phyloP scores from a whole-genome alignment of 2,888 invertebrate genomes.

The Caenorhabditis plicata region DNA sequence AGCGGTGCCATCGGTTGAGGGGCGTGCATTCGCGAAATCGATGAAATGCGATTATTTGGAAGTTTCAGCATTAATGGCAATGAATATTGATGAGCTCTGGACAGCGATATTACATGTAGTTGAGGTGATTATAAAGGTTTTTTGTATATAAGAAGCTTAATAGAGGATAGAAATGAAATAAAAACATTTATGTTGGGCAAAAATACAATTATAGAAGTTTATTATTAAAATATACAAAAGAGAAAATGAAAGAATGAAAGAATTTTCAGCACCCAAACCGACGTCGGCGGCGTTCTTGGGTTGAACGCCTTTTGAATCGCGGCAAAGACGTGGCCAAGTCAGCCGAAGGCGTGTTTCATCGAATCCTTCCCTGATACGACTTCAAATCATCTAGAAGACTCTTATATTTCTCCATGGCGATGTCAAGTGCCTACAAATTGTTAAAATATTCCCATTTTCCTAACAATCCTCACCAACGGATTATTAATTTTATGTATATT shows the following conservation, averaged over 20 bases:
- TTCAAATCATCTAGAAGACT: slow-evolving; percentile 13
- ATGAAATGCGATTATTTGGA: slow-evolving; percentile 61
- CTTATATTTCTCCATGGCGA: slow-evolving; percentile 21
- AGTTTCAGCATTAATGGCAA: slow-evolving; percentile 52
- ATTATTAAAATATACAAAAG: no score
- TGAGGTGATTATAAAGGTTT: slow-evolving; percentile 27
- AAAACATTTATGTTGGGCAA: no score
- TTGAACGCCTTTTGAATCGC: slow-evolving; percentile 46
- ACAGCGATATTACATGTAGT: slow-evolving; percentile 47
- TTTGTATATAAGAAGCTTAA: background rate
- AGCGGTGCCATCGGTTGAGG: slow-evolving; percentile 55
- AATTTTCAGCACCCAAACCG: slow-evolving; percentile 19
- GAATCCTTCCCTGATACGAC: slow-evolving; percentile 6
- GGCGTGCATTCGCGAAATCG: slow-evolving; percentile 54
- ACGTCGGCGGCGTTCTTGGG: slow-evolving; percentile 28
- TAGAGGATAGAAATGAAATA: background rate
- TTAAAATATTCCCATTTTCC: background rate
- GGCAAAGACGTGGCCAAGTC: slow-evolving; percentile 59
- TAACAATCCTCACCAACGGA: background rate
- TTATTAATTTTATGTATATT: slow-evolving; percentile 1
- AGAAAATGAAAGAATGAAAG: background rate
- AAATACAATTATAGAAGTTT: no score
- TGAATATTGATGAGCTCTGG: slow-evolving; percentile 59
- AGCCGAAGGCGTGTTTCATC: slow-evolving; percentile 55
- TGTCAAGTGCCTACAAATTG: slow-evolving; percentile 7